A percentile compares a stretch with the other conserved stretches of the same genome.
Conservation (phyloP, 2,888 invertebrate species). For the Drosophila birchii region DNA sequence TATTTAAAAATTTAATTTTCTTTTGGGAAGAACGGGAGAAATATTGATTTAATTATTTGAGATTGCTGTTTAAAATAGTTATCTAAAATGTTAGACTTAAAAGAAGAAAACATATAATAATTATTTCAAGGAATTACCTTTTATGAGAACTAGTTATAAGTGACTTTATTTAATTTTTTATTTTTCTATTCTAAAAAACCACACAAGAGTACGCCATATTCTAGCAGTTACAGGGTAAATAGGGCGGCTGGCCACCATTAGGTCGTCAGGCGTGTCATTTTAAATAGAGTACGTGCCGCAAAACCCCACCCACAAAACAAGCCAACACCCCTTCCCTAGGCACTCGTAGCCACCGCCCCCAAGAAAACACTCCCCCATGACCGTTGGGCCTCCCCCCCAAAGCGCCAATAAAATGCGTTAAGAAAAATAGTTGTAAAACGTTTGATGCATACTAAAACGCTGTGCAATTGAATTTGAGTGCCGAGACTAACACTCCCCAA, state of each 20-base stretch:
- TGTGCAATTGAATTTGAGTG: slow-evolving; percentile 75
- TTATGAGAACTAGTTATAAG: too few relatives aligned
- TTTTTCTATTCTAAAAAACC: background rate
- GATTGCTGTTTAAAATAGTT: too few relatives aligned
- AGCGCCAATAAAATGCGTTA: slow-evolving; percentile 76
- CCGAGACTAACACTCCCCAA: slow-evolving; percentile 11
- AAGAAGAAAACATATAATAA: too few relatives aligned
- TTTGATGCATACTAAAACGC: slow-evolving; percentile 80
- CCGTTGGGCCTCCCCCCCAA: slow-evolving; percentile 46
- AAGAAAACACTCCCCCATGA: slow-evolving; percentile 17
- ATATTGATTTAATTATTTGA: too few relatives aligned
- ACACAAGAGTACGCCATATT: background rate
- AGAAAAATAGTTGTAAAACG: slow-evolving; percentile 83
- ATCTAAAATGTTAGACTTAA: too few relatives aligned
- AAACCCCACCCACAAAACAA: background rate
- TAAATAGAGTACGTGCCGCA: slow-evolving; percentile 71
- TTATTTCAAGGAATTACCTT: too few relatives aligned
- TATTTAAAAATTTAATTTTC: background rate
- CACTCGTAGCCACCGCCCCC: background rate
- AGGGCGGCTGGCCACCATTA: slow-evolving; percentile 58
- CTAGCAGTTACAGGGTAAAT: slow-evolving; percentile 15
- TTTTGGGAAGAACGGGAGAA: too few relatives aligned
- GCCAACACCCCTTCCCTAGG: background rate
- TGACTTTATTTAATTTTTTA: background rate
- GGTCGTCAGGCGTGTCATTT: slow-evolving; percentile 73